phyloP scores from a whole-genome alignment of 37 sponge, comb jelly and placozoan species.

The Crambe crambe region DNA sequence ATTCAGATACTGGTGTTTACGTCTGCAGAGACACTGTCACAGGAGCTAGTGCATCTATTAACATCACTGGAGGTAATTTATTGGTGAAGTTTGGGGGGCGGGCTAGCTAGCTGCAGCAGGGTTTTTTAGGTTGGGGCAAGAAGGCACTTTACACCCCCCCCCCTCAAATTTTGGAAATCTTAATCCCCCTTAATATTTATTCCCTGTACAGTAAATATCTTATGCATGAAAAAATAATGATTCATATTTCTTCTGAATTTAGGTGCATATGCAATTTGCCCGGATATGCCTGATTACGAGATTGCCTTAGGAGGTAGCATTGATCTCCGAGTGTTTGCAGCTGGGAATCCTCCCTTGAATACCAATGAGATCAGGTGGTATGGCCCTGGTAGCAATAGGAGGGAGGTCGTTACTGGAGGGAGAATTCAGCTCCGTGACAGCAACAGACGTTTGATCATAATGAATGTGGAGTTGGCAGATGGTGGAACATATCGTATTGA shows the following conservation, averaged over 20 bases:
- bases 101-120: too few species aligned
- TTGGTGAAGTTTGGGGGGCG: too few species aligned
- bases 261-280: background rate
- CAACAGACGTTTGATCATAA: constrained; percentile 3
- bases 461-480: constrained; percentile 2
- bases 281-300: background rate
- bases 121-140: too few species aligned
- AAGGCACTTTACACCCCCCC: too few species aligned
- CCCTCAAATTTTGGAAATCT: too few species aligned
- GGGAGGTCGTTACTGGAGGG: background rate
- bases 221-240: too few species aligned
- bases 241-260: too few species aligned
- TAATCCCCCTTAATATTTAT: too few species aligned
- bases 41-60: background rate
- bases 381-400: background rate
- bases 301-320: background rate
- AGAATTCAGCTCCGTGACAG: background rate
- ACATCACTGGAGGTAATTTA: constrained; percentile 22
- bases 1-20: constrained; percentile 16
- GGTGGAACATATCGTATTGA: constrained; percentile 18
- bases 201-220: too few species aligned
- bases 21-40: constrained; percentile 13
- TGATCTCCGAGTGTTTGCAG: background rate
- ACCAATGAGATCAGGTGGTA: constrained; percentile 20
- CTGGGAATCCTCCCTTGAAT: background rate